phyloP scores from a whole-genome alignment of 2,113 vertebrate species.

The Poeciliopsis retropinna region DNA sequence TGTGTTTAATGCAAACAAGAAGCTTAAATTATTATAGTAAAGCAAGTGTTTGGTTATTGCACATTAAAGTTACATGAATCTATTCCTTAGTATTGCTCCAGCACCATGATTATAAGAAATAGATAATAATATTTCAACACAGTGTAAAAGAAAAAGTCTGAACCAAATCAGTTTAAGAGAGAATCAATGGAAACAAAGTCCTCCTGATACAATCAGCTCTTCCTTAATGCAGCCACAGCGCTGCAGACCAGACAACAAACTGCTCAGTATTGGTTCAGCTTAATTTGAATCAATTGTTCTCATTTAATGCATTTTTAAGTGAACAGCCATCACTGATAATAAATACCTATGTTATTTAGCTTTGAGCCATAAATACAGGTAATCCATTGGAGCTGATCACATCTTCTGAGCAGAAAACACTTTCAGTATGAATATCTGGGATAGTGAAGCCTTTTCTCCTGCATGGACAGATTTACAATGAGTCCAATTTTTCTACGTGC shows the following conservation, averaged over 20 bases:
- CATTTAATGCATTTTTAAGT: background rate
- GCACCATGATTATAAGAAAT: background rate
- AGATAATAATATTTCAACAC: background rate
- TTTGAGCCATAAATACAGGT: background rate
- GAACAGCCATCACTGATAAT: background rate
- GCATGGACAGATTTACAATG: constrained; percentile 1
- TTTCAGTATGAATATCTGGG: constrained; percentile 12
- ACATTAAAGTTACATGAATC: no score
- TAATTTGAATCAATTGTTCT: background rate
- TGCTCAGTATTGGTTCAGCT: background rate
- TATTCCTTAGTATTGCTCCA: background rate
- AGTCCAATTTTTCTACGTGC: background rate
- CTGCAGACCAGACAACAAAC: background rate
- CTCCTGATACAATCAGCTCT: no score
- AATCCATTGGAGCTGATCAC: background rate
- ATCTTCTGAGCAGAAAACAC: constrained; percentile 62
- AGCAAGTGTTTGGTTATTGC: background rate
- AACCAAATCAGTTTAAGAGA: background rate
- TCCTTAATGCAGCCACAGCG: background rate
- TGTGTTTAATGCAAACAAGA: background rate
- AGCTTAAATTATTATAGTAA: background rate
- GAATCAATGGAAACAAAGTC: background rate
- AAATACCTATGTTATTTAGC: background rate
- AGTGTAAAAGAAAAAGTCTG: background rate
- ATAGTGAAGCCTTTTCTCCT: background rate